These are phyloP conservation scores for Tachycineta bicolor DNA, from an alignment of 2,113 vertebrate species.

Conservation along the genomic window DNA sequence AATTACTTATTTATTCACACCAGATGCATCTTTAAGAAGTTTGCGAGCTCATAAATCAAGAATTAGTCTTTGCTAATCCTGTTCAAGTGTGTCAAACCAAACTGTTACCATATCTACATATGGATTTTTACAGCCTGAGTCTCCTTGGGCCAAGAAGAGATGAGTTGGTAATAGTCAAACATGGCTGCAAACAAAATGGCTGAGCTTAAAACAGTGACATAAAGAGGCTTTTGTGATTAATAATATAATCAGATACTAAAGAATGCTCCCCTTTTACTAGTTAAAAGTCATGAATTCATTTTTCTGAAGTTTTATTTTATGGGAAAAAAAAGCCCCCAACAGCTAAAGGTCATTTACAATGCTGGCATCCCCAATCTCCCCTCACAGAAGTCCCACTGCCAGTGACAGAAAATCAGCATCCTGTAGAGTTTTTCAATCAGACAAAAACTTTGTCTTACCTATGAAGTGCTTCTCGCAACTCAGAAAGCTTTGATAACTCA, in stretches of 20 bases:
- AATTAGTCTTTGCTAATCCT: not conserved
- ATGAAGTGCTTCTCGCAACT: not conserved
- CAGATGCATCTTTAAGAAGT: not conserved
- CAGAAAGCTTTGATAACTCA: not conserved
- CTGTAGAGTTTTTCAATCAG: not conserved
- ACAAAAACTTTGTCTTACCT: not conserved
- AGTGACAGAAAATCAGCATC: not conserved
- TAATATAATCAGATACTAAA: not conserved
- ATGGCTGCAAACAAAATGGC: not conserved
- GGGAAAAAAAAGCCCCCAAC: not conserved
- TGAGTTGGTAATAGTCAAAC: not conserved
- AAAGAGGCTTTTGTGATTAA: not conserved
- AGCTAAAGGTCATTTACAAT: not conserved
- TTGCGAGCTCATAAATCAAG: not conserved
- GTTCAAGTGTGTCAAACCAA: not conserved
- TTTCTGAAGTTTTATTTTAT: not conserved
- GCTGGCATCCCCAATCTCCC: not conserved
- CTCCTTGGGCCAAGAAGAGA: not conserved
- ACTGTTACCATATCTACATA: not conserved
- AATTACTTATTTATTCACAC: not conserved
- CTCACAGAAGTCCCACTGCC: too few relatives aligned
- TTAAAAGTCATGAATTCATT: not conserved
- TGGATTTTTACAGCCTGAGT: not conserved
- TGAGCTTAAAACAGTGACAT: not conserved
- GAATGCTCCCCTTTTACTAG: not conserved